Conservation (phyloP, 2,113 vertebrate species). For the Tachysurus vachellii region DNA sequence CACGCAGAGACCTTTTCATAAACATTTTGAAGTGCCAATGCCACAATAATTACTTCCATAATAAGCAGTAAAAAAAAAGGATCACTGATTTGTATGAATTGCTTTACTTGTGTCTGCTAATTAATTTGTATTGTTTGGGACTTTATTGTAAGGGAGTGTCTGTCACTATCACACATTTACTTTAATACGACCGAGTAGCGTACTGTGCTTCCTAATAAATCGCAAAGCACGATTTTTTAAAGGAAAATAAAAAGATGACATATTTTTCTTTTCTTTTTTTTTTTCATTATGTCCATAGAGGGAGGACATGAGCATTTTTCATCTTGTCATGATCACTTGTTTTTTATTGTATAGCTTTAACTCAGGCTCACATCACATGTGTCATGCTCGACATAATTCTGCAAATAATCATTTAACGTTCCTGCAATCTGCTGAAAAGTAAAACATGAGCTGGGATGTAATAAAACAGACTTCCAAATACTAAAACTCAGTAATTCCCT, state of each 20-base stretch:
- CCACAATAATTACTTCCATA: background rate
- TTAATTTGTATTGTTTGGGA: background rate
- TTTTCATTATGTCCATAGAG: background rate
- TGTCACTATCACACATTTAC: background rate
- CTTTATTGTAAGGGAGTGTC: slow-evolving; percentile 1
- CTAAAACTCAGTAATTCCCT: background rate
- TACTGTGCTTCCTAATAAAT: background rate
- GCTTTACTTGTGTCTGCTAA: background rate
- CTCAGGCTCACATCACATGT: background rate
- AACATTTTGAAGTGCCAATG: background rate
- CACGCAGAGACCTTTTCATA: slow-evolving; percentile 22
- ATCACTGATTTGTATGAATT: background rate
- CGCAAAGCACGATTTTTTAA: background rate
- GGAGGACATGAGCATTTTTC: background rate
- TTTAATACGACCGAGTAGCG: background rate
- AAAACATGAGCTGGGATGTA: background rate
- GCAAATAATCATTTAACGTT: background rate
- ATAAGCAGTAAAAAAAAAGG: background rate
- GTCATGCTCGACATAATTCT: background rate
- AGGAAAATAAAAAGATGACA: background rate
- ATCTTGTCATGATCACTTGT: background rate
- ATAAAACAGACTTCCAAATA: background rate
- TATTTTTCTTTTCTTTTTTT: background rate
- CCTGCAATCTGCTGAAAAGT: background rate
- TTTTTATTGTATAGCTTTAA: background rate